Evolutionary conservation across 2,888 invertebrate species (phyloP).

Genomic region (Lasioglossum malachurum): DNA sequence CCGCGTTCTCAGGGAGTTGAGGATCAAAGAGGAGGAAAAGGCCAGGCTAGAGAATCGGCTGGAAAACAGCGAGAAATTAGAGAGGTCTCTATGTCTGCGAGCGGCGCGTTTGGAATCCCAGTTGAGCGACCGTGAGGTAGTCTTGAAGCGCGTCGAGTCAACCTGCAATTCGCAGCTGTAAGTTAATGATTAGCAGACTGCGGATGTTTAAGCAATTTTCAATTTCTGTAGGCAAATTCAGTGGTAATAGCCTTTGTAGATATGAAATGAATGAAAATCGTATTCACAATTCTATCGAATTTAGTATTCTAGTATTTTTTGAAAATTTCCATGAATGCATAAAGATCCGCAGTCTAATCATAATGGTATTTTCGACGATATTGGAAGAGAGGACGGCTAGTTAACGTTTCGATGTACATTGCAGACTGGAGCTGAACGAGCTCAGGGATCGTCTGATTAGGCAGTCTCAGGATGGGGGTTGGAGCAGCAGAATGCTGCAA

Average conservation of each 20-base stretch:
- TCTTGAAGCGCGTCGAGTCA: conserved; percentile 75
- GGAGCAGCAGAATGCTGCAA: conserved; percentile 81
- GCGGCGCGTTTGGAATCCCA: conserved; percentile 73
- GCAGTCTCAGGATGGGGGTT: conserved; percentile 77
- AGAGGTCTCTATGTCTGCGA: conserved; percentile 67
- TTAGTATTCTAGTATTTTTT: no score
- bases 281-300: no score
- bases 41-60: conserved; percentile 70
- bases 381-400: not conserved
- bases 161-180: conserved; percentile 78
- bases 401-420: not conserved
- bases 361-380: not conserved
- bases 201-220: no score
- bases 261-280: no score
- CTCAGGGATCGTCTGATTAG: conserved; percentile 76
- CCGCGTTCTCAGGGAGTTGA: conserved; percentile 66
- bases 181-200: conserved; percentile 27
- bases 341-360: no score
- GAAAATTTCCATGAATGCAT: no score
- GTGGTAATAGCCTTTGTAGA: no score
- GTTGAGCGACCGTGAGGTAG: conserved; percentile 75
- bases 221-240: no score
- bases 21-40: conserved; percentile 73
- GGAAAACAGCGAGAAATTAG: conserved; percentile 70
- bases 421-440: conserved; percentile 75